phyloP scores from a whole-genome alignment of 2,888 invertebrate genomes.

The Agrilus cyanescens region DNA sequence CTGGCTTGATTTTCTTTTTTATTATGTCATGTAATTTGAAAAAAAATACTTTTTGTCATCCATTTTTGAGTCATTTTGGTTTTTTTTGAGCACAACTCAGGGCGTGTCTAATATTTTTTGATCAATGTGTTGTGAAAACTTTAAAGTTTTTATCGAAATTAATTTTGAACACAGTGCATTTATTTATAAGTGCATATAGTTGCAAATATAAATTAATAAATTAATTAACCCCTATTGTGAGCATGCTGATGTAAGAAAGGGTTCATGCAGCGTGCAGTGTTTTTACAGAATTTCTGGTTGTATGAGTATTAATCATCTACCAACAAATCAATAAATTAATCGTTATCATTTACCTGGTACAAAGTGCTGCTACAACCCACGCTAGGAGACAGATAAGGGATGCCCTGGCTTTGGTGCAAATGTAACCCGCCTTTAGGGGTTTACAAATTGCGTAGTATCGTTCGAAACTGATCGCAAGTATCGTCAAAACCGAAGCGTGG shows the following conservation, averaged over 20 bases:
- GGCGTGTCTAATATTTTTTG: too few species aligned
- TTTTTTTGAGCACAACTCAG: too few species aligned
- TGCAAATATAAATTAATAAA: slow-evolving; percentile 2
- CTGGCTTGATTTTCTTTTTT: too few species aligned
- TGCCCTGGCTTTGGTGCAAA: slow-evolving; percentile 77
- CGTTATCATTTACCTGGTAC: slow-evolving; percentile 59
- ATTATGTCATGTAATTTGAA: too few species aligned
- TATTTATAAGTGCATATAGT: too few species aligned
- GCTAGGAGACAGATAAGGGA: slow-evolving; percentile 70
- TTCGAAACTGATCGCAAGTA: slow-evolving; percentile 88
- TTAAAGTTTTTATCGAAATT: too few species aligned
- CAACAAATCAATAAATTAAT: background rate
- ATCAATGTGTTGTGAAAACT: too few species aligned
- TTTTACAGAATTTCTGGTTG: too few species aligned
- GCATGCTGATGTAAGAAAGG: background rate
- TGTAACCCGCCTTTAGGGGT: slow-evolving; percentile 79
- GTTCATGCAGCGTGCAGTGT: background rate
- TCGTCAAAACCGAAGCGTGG: slow-evolving; percentile 85
- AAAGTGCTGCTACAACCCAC: slow-evolving; percentile 73
- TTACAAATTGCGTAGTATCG: slow-evolving; percentile 80
- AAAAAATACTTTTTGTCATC: too few species aligned
- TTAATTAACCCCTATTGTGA: slow-evolving; percentile 1
- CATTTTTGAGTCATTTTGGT: too few species aligned
- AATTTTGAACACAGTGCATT: too few species aligned
- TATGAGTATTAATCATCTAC: background rate